Base-by-base conservation (phyloP, 2,888 invertebrate species). In the Parnassius mnemosyne region DNA sequence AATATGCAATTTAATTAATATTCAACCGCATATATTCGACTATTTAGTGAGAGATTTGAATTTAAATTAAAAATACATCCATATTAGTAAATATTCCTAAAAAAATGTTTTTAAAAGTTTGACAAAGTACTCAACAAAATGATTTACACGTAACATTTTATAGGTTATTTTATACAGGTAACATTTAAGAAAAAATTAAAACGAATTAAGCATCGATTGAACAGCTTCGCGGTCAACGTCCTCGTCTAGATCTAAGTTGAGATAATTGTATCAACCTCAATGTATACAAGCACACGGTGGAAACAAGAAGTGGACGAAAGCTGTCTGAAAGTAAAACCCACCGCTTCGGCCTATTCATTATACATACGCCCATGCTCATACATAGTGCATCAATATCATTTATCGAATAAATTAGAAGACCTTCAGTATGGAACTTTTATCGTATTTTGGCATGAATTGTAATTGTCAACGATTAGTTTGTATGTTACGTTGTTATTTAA, bases 251-350 rank as follows among this genome's bases (percentile, higher is more conserved):
- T 89, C 86, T 87, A 83, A 84, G 87, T 78, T 84, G 76, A 81
- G 89, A 89, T 90, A 88, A 89, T 83, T 87, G 82, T 87, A 84
- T 87, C 82, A 79, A 85, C 87, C 84, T 83, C 85, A 84, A 81
- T 78, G 82, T 84, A 70, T 83, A 69, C 79, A 76, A 84, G 85
- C 82, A 76, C 72, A 78, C 72, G 49, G 49, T 74, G 78, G 76
- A 76, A 77, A 77, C 70, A 73, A 69, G 68, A 69, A 74, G 67
- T 74, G 73, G 75, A 79, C 75, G 75, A 65, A 65, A 66, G 66
- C 63, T 65, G 66, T 66, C 66, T 62, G 55, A 62, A 65, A 60
- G 57, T 64, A 64, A 64, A 64, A 60, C 63, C 58, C 46, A 59
- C 52, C 59, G 56, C 56, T 59, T 54, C 12, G 47, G 3, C 60